Base-by-base conservation (phyloP, 2,797 vertebrate genomes). In the Synaphobranchus kaupii region DNA sequence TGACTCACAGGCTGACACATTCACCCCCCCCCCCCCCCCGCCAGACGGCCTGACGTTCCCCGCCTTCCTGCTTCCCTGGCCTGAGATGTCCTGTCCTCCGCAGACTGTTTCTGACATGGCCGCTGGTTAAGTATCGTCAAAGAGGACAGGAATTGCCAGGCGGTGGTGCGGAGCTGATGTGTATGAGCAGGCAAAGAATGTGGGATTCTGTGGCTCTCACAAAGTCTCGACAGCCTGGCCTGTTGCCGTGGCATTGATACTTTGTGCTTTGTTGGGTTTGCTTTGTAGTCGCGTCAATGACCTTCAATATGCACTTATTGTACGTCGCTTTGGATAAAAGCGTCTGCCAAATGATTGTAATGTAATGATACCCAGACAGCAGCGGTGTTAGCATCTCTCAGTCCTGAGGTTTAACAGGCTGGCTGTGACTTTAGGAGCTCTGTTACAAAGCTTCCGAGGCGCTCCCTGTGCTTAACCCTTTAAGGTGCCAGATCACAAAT, bases 181-280 rank as follows among this genome's bases (percentile, higher is more conserved):
- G 76, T 12, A 44, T 48, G 39, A 5, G 20, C 22, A 12, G 17
- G 76, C 31, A 73, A 15, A 73, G 71, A 76, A 39, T 28, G 8
- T 15, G 31, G 13, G 71, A 76, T 34, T 34, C 83, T 52, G 52
- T 88, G 84, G 31, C 84, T 89, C 88, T 63, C 88, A 68, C n/a
- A n/a, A 17, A 87, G 83, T 48, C 52, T 48, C 86, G 7, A 6
- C 73, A 20, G 34, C 20, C 73, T 2, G 34, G 28, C 17, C 10
- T 34, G 68, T 71, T 71, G n/a, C 71, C 6, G 71, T 17, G 34
- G 22, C 76, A 25, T 47, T n/a, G 17, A 9, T 80, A 22, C 22
- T 22, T n/a, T n/a, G n/a, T n/a, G n/a, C n/a, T n/a, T n/a, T n/a
- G n/a, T n/a, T n/a, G n/a, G n/a, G n/a, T n/a, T n/a, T n/a, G n/a